phyloP scores from a whole-genome alignment of 2,797 vertebrate species.

The Loris lydekkerianus region DNA sequence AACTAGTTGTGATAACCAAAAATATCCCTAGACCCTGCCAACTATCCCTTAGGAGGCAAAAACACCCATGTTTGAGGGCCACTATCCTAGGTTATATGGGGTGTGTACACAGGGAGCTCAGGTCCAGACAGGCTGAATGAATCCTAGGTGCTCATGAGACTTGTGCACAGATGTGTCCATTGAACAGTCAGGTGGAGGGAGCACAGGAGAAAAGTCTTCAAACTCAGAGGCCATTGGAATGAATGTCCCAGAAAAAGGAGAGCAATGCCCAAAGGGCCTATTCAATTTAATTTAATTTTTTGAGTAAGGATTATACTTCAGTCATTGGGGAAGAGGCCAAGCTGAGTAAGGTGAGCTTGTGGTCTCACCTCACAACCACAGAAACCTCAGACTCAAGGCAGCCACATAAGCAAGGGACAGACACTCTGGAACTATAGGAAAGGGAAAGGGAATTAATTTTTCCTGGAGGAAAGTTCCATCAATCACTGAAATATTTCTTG shows the following conservation, averaged over 20 bases:
- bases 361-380: neutral
- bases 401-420: rapidly evolving
- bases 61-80: neutral
- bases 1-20: neutral
- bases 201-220: neutral
- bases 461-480: neutral
- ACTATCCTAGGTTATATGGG: too few relatives aligned
- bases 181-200: neutral
- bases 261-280: neutral
- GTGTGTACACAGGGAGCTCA: neutral
- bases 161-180: neutral
- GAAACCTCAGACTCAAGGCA: neutral
- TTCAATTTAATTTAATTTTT: neutral
- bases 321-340: neutral
- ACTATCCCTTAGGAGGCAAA: neutral
- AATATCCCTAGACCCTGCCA: neutral
- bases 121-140: neutral
- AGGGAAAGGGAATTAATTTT: neutral
- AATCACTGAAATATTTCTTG: neutral
- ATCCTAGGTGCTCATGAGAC: neutral
- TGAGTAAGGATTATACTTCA: neutral
- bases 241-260: neutral
- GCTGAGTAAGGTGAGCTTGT: neutral
- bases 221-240: neutral
- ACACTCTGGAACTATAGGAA: neutral